These are phyloP conservation scores for Ovis aries DNA, from an alignment of 2,113 vertebrate species.

Conservation along the genomic window ARS-UI_Ramb_v3.0 NC_056059.1:15627501-15628000, in stretches of 20 bases:
- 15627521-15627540: too few relatives aligned
- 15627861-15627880: background rate
- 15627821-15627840: background rate
- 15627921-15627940: background rate
- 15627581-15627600: background rate
- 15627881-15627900: background rate
- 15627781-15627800: too few relatives aligned
- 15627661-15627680: background rate
- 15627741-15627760: background rate
- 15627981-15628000: background rate
- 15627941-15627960: background rate
- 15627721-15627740: background rate
- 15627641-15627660: background rate
- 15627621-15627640: background rate
- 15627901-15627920: background rate
- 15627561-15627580: too few relatives aligned
- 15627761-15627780: background rate
- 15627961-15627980: background rate
- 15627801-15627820: background rate
- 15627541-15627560: too few relatives aligned
- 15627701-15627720: background rate
- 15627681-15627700: background rate
- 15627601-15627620: background rate
- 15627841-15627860: background rate
- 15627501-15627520: too few relatives aligned